A percentile compares a stretch with the other conserved stretches of the same genome.
Evolutionary conservation across 2,797 vertebrate species (phyloP).

Genomic region (Selene dorsalis): DNA sequence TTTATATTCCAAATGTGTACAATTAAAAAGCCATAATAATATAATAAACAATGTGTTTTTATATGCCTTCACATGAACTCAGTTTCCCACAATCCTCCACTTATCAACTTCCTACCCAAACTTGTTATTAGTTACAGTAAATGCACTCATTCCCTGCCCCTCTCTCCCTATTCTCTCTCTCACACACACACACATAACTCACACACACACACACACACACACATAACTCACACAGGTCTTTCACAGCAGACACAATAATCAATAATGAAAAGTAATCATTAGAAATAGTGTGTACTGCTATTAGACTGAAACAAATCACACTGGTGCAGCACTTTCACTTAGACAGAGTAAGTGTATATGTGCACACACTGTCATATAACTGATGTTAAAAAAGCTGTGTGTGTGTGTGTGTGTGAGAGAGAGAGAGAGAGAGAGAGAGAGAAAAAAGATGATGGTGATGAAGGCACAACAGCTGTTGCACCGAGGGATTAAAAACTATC

Average conservation of each 20-base stretch:
- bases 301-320: too few species aligned
- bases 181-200: too few species aligned
- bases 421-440: too few species aligned
- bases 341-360: neutral
- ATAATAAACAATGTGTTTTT: neutral
- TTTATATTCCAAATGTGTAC: too few species aligned
- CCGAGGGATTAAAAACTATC: conserved; percentile 71
- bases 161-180: too few species aligned
- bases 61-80: neutral
- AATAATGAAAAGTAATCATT: neutral
- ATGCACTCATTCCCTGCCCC: too few species aligned
- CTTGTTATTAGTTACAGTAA: too few species aligned
- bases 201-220: too few species aligned
- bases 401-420: neutral
- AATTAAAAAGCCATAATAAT: too few species aligned
- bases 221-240: too few species aligned
- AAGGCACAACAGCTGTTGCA: conserved; percentile 65
- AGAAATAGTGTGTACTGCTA: too few species aligned
- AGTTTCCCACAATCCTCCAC: neutral
- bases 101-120: neutral
- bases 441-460: conserved; percentile 14
- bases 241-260: neutral
- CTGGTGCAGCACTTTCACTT: neutral
- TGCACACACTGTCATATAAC: conserved; percentile 1
- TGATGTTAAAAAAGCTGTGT: neutral